phyloP scores from a whole-genome alignment of 2,888 invertebrate genomes.

The Teleiodes luculella region DNA sequence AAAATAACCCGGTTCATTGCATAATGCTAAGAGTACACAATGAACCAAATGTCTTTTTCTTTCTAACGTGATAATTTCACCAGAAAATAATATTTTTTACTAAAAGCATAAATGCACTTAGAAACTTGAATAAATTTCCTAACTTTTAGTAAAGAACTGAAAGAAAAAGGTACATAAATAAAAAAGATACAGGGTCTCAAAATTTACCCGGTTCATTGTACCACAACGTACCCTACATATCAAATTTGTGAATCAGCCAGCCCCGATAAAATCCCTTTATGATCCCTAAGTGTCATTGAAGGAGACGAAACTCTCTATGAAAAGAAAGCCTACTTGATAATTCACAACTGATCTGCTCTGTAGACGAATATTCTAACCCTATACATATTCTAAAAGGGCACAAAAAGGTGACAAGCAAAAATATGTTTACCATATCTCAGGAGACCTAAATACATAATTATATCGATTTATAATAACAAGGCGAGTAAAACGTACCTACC shows the following conservation, averaged over 20 bases:
- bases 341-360: not conserved
- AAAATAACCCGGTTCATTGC: no score
- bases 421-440: conserved; percentile 5
- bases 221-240: no score
- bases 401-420: conserved; percentile 4
- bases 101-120: no score
- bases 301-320: not conserved
- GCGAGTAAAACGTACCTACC: conserved; percentile 28
- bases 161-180: no score
- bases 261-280: not conserved
- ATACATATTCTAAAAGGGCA: not conserved
- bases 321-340: not conserved
- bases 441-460: conserved; percentile 28
- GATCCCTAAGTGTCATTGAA: conserved; percentile 4
- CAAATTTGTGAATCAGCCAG: not conserved
- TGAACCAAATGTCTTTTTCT: no score
- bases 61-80: no score
- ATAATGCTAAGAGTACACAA: no score
- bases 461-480: conserved; percentile 38
- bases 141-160: no score
- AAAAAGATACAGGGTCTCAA: no score
- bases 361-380: not conserved
- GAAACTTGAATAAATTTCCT: no score
- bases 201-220: no score
- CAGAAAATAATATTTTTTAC: no score